Percentiles rank a stretch among this genome's conserved stretches.
These are phyloP conservation scores for Dysmachus trigonus DNA, from an alignment of 2,888 invertebrate genomes.

Conservation along the genomic window DNA sequence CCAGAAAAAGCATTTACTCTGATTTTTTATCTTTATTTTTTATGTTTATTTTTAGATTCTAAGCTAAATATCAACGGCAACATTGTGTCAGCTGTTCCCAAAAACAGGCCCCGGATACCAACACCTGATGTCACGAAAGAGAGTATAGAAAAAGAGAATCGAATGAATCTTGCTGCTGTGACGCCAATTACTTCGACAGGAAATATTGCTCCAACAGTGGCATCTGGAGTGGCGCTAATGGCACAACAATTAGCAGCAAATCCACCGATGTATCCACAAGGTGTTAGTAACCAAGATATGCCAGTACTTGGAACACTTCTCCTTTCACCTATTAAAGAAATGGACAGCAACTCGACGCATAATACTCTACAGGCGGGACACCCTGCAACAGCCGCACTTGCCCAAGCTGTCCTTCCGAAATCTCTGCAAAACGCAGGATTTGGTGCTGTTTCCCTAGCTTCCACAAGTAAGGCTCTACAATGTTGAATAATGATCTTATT, in stretches of 20 bases:
- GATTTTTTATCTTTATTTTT: not conserved
- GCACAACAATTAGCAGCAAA: constrained; percentile 70
- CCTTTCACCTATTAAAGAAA: constrained; percentile 84
- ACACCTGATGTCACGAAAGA: constrained; percentile 89
- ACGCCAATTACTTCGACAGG: constrained; percentile 58
- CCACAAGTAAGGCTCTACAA: constrained; percentile 43
- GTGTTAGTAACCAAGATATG: constrained; percentile 68
- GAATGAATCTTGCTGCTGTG: constrained; percentile 64
- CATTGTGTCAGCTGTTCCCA: constrained; percentile 65
- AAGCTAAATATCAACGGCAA: constrained; percentile 73
- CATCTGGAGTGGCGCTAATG: constrained; percentile 73
- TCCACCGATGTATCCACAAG: constrained; percentile 64
- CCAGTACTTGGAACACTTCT: constrained; percentile 80
- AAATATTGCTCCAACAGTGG: constrained; percentile 58
- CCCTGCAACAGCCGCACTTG: constrained; percentile 79
- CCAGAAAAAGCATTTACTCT: not conserved
- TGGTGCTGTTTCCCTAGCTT: constrained; percentile 45
- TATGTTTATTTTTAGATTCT: constrained; percentile 66
- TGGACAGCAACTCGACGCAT: constrained; percentile 79
- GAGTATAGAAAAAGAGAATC: constrained; percentile 75
- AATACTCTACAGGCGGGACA: constrained; percentile 78
- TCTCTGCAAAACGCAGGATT: constrained; percentile 54
- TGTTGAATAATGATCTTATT: not conserved
- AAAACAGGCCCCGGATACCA: constrained; percentile 84
- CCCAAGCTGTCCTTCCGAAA: constrained; percentile 76